Evolutionary conservation across 2,113 vertebrate species (phyloP).

Genomic region (Chroicocephalus ridibundus): DNA sequence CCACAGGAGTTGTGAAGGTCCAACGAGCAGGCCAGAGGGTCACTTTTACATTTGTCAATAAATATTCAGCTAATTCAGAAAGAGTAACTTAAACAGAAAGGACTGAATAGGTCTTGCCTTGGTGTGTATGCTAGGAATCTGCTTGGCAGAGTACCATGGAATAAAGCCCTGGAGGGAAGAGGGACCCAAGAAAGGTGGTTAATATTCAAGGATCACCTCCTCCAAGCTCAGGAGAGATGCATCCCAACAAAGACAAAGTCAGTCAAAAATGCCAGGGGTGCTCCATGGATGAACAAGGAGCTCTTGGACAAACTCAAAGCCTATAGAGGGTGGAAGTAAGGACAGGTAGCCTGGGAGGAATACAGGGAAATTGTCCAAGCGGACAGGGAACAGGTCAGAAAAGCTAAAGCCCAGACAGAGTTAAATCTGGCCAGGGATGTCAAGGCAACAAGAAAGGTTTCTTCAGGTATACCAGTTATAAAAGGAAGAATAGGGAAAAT

Average conservation of each 20-base stretch:
- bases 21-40: not conserved
- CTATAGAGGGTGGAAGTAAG: not conserved
- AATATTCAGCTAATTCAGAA: not conserved
- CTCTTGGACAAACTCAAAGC: not conserved
- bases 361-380: not conserved
- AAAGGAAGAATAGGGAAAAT: not conserved
- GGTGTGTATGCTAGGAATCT: not conserved
- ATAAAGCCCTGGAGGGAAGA: not conserved
- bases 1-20: not conserved
- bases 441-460: not conserved
- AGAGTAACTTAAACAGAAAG: not conserved
- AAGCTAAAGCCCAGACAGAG: not conserved
- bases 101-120: not conserved
- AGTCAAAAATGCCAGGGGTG: not conserved
- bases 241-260: not conserved
- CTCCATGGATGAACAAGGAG: not conserved
- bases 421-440: not conserved
- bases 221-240: not conserved
- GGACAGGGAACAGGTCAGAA: not conserved
- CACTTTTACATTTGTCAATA: not conserved
- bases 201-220: not conserved
- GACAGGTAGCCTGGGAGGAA: not conserved
- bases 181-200: not conserved
- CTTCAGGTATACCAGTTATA: not conserved
- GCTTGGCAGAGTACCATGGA: not conserved